These are phyloP conservation scores for Sinocyclocheilus maitianheensis DNA, from an alignment of 2,113 vertebrate species.

Conservation along the genomic window DNA sequence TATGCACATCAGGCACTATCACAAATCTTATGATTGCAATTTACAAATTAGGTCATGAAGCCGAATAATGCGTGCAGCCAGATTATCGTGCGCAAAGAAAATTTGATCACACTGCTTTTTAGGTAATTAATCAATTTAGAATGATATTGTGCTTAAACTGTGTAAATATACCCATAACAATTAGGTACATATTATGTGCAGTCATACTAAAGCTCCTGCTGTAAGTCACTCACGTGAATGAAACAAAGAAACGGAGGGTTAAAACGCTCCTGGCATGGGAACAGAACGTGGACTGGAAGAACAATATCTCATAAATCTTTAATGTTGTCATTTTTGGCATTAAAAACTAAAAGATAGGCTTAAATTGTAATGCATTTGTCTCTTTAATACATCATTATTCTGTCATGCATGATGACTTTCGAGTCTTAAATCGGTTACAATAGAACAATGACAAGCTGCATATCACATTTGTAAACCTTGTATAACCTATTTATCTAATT, in stretches of 20 bases:
- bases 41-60: background rate
- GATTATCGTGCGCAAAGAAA: background rate
- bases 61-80: background rate
- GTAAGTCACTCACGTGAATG: slow-evolving; percentile 22
- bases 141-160: background rate
- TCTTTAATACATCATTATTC: background rate
- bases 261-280: background rate
- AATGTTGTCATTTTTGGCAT: background rate
- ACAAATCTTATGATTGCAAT: background rate
- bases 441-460: too few species aligned
- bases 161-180: background rate
- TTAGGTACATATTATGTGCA: background rate
- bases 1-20: background rate
- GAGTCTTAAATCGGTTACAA: too few species aligned
- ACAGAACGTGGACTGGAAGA: background rate
- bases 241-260: slow-evolving; percentile 30
- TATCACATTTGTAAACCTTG: too few species aligned
- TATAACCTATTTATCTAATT: background rate
- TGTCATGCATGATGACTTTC: background rate
- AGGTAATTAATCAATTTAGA: too few species aligned
- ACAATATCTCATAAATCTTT: background rate
- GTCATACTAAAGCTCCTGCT: background rate
- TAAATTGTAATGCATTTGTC: background rate
- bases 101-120: background rate
- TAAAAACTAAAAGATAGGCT: background rate